Conservation (phyloP, 2,797 vertebrate genomes). For the Gymnoscopelus microlampas region DNA sequence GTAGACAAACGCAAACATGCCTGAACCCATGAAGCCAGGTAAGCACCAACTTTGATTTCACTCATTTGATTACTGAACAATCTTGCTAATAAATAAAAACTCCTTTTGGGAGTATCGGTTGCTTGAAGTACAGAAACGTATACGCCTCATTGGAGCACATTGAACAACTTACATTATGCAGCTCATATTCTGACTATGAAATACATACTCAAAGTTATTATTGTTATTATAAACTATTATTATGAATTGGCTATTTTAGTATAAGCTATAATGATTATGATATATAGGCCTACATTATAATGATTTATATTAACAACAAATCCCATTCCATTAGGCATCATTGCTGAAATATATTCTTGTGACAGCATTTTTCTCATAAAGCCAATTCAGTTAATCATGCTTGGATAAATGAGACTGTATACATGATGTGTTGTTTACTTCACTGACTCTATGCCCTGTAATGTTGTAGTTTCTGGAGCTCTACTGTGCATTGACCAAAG, state of each 20-base stretch:
- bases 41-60: slow-evolving; percentile 39
- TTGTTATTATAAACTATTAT: too few relatives aligned
- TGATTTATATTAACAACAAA: neutral
- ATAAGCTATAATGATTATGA: too few relatives aligned
- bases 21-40: slow-evolving; percentile 82
- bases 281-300: too few relatives aligned
- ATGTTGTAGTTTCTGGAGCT: neutral
- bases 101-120: too few relatives aligned
- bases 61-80: too few relatives aligned
- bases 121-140: too few relatives aligned
- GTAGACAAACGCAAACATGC: slow-evolving; percentile 76
- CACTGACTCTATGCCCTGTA: neutral
- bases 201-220: too few relatives aligned
- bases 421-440: neutral
- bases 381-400: neutral
- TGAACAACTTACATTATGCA: too few relatives aligned
- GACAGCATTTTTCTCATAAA: neutral
- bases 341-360: neutral
- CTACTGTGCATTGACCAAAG: neutral
- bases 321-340: neutral
- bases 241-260: too few relatives aligned
- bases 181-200: too few relatives aligned
- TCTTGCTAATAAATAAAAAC: too few relatives aligned
- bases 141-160: too few relatives aligned
- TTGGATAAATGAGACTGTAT: slow-evolving; percentile 1